A percentile compares a stretch with the other conserved stretches of the same genome.
Conservation (phyloP, 2,113 vertebrate genomes). For the Canis aureus region DNA sequence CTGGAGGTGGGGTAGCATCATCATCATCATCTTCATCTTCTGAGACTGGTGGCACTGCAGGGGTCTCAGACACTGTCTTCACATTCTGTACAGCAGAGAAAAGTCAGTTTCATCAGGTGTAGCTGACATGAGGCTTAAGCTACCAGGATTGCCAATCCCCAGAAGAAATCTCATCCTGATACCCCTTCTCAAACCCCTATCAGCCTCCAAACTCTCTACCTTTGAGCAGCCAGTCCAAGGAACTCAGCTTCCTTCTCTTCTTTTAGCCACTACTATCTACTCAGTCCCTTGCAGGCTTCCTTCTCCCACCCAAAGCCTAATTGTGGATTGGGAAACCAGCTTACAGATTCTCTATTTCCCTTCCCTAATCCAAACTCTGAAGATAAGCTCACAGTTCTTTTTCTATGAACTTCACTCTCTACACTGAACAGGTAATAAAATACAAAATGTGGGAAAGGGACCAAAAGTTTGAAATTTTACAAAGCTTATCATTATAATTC, state of each 20-base stretch:
- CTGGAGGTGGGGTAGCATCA: slow-evolving; percentile 93
- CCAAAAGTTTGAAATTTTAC: slow-evolving; percentile 18
- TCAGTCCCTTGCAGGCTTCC: not conserved
- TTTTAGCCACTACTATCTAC: not conserved
- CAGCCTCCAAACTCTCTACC: not conserved
- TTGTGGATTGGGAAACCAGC: not conserved
- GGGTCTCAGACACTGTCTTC: slow-evolving; percentile 94
- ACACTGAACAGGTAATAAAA: not conserved
- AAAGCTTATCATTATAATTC: not conserved
- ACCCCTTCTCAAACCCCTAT: not conserved
- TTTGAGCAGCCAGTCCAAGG: not conserved
- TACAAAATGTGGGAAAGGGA: not conserved
- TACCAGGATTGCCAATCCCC: not conserved
- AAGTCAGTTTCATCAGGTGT: not conserved
- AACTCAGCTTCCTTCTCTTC: not conserved
- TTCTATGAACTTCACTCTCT: slow-evolving; percentile 14
- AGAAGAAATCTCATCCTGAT: not conserved
- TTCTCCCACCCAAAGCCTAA: slow-evolving; percentile 27
- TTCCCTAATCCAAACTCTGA: not conserved
- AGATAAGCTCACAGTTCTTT: slow-evolving; percentile 12
- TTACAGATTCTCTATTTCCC: not conserved
- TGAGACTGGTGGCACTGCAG: slow-evolving; percentile 94
- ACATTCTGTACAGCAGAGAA: slow-evolving; percentile 87
- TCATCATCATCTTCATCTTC: slow-evolving; percentile 96
- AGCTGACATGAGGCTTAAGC: not conserved